Evolutionary conservation across 2,797 vertebrate species (phyloP), one percentile per base, ranked within the genome.

Genomic region (Enteromius anoplus): DNA sequence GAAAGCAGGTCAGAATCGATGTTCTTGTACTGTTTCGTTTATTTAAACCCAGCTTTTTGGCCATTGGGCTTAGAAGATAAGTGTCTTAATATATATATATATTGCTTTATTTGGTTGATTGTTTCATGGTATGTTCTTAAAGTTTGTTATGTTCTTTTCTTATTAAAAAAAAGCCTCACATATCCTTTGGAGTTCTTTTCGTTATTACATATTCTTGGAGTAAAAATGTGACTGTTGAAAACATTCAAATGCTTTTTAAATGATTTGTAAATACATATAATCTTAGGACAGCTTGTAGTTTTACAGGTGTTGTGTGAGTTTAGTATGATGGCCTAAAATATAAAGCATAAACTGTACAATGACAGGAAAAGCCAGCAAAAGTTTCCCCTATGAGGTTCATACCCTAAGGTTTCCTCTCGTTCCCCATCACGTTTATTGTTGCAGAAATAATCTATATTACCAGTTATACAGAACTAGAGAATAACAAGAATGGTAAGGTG

Each of bases 1-100:
- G 37, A 53, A 83, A 68, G 29, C 92, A 94, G 94, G 94, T 95
- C 93, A 95, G 85, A 84, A 85, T 66, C 60, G 78, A 72, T 79
- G 83, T 92, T 90, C 84, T 83, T 88, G 86, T 89, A 78, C 88
- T 82, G 83, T 89, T 87, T 86, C 86, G 79, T 89, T 88, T 94
- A 93, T 95, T 95, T 94, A 95, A 94, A 91, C 88, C 90, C 89
- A 82, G 86, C 91, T 89, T 87, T 93, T 92, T 83, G 55, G n/a
- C 80, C 92, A 85, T 91, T 86, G 82, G 86, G 91, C 89, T 82
- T 91, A 82, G 85, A 87, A 77, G 51, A 77, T 62, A 92, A 90
- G 87, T 91, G 89, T 92, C 91, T 92, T 90, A 89, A 93, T 85
- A 85, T 89, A 84, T 85, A 26, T 26, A 92, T 94, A 93, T 93